phyloP scores from a whole-genome alignment of 2,797 vertebrate genomes.

The Tokudaia muenninki region DNA sequence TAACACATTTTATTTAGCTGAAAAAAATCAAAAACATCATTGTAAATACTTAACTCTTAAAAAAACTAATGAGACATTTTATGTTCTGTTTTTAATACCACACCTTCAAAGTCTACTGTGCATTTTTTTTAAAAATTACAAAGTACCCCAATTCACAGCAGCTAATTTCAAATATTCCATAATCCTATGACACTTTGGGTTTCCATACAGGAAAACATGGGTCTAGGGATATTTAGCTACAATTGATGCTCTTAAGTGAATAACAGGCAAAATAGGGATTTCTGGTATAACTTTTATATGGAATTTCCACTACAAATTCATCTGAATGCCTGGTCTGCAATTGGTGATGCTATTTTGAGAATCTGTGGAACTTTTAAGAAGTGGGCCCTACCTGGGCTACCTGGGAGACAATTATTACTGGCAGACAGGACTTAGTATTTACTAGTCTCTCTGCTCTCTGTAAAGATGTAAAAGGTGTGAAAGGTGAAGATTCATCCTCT shows the following conservation, averaged over 20 bases:
- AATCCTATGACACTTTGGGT: not conserved
- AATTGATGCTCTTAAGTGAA: not conserved
- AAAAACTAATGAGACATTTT: not conserved
- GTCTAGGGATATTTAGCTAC: not conserved
- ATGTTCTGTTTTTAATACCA: not conserved
- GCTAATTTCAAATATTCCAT: slow-evolving; percentile 14
- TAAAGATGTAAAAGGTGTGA: not conserved
- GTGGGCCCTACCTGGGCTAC: not conserved
- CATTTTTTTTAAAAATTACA: not conserved
- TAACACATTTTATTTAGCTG: not conserved
- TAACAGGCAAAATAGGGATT: not conserved
- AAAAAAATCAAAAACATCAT: not conserved
- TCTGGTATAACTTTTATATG: not conserved
- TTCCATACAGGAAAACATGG: not conserved
- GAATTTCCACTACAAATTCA: not conserved
- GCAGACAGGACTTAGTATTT: not conserved
- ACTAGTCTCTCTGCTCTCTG: not conserved
- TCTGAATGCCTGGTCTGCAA: not conserved
- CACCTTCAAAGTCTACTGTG: not conserved
- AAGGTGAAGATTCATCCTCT: not conserved
- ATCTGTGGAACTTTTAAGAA: not conserved
- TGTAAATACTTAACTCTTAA: not conserved
- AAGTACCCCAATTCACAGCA: not conserved
- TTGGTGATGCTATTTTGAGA: too few relatives aligned
- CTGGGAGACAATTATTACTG: not conserved